Evolutionary conservation across 1,140 invertebrate genomes (phyloP), one percentile per base, ranked within the genome.

Genomic region (Drosophila persimilis): DNA sequence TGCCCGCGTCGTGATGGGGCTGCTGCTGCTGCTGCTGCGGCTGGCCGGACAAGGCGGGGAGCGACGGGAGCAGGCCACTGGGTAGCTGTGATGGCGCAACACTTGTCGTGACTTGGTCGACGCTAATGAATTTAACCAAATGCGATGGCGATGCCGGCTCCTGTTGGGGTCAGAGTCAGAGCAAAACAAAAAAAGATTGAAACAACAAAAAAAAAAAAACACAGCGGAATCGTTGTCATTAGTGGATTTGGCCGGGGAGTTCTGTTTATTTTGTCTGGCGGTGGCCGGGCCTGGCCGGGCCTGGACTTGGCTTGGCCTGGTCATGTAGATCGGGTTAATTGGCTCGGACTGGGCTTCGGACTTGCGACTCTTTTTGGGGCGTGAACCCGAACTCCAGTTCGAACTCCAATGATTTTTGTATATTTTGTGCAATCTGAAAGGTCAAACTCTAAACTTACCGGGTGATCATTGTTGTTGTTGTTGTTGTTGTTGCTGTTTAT

Each of bases 1-100:
- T 93, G 48, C 92, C 70, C 69, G 94, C 94, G 75, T 94, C 93
- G 90, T 94, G 93, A 62, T 91, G 35, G 11, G 35, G 35, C 35
- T 39, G 35, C 9, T 11, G 35, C 35, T 39, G 35, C 3, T 3
- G 31, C 31, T 35, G 8, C 35, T 13, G 91, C 70, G 91, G 90
- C 43, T 90, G 89, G 66, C 93, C 92, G 91, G 92, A 84, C 91
- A 93, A 81, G 64, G 93, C 92, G 91, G 92, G 88, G 91, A 93
- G 17, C 11, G 73, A 70, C 44, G 64, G 56, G 53, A 67, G 47
- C 53, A 77, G 45, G 17, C 79, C 74, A 58, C 91, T 56, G 92
- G 94, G 90, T 56, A 90, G 73, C 56, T 91, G 85, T 46, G 84
- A 89, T 84, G 88, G 80, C 76, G 90, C 83, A 89, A 91, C 90